A percentile compares a stretch with the other conserved stretches of the same genome.
These are phyloP conservation scores for Eciton burchellii DNA, from an alignment of 1,140 invertebrate species.

Conservation along the genomic window DNA sequence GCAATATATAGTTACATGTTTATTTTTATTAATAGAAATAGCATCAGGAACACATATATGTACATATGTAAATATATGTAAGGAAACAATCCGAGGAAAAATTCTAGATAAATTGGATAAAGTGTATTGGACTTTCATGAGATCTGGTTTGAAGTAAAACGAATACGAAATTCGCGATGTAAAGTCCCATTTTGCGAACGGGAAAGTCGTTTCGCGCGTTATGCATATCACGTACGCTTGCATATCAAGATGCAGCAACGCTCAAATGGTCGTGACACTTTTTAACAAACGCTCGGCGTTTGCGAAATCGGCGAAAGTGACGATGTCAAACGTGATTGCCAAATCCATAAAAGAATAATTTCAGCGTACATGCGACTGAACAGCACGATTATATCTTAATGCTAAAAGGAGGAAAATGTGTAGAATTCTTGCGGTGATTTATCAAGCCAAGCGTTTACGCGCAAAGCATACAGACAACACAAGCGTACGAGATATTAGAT, in stretches of 20 bases:
- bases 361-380: conserved; percentile 19
- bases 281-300: conserved; percentile 66
- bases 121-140: not conserved
- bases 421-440: not conserved
- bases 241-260: conserved; percentile 38
- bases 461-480: not conserved
- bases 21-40: too few relatives aligned
- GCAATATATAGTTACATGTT: too few relatives aligned
- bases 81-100: not conserved
- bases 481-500: not conserved
- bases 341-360: conserved; percentile 19
- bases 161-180: conserved; percentile 16
- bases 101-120: too few relatives aligned
- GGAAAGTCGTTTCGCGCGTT: conserved; percentile 51
- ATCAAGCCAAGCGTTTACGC: not conserved
- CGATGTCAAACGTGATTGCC: not conserved
- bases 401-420: not conserved
- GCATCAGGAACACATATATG: too few relatives aligned
- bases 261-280: conserved; percentile 50
- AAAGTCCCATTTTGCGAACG: conserved; percentile 58
- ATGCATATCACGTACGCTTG: conserved; percentile 48
- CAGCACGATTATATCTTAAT: conserved; percentile 20
- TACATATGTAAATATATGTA: too few relatives aligned
- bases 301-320: conserved; percentile 71
- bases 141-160: not conserved